A percentile compares a stretch with the other conserved stretches of the same genome.
Conservation (phyloP, 2,797 vertebrate genomes). For the Enteromius fasciolatus region DNA sequence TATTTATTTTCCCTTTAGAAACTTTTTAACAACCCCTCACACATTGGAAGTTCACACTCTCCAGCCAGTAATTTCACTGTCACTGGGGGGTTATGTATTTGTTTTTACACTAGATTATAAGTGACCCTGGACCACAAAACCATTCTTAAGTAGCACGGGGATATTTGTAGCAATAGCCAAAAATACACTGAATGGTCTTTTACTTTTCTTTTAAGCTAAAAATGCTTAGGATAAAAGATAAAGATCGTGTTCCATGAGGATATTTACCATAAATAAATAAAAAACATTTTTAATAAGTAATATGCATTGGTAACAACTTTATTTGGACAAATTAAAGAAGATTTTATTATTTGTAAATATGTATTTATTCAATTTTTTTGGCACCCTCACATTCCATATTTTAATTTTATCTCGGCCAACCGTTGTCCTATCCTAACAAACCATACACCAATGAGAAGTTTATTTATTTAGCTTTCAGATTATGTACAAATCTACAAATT, state of each 20-base stretch:
- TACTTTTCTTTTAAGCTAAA: not conserved
- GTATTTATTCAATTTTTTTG: not conserved
- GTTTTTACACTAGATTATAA: not conserved
- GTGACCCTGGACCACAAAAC: too few species aligned
- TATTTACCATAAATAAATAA: not conserved
- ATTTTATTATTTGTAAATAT: not conserved
- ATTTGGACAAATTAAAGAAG: not conserved
- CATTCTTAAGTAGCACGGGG: too few species aligned
- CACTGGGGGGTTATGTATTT: not conserved
- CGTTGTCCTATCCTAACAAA: not conserved
- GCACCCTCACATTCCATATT: too few species aligned
- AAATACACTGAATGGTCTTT: not conserved
- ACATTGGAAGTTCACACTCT: not conserved
- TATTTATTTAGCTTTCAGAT: not conserved
- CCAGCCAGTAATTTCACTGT: not conserved
- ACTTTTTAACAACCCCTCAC: constrained; percentile 37
- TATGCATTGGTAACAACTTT: not conserved
- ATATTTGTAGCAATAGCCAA: not conserved
- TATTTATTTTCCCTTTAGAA: constrained; percentile 12
- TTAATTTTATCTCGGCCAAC: not conserved
- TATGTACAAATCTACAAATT: not conserved
- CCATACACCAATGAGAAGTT: not conserved
- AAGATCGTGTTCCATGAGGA: not conserved
- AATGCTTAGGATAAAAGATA: not conserved
- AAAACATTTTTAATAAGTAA: not conserved